A percentile compares a stretch with the other conserved stretches of the same genome.
Conservation (phyloP, 2,113 vertebrate species). For the Apodemus sylvaticus region DNA sequence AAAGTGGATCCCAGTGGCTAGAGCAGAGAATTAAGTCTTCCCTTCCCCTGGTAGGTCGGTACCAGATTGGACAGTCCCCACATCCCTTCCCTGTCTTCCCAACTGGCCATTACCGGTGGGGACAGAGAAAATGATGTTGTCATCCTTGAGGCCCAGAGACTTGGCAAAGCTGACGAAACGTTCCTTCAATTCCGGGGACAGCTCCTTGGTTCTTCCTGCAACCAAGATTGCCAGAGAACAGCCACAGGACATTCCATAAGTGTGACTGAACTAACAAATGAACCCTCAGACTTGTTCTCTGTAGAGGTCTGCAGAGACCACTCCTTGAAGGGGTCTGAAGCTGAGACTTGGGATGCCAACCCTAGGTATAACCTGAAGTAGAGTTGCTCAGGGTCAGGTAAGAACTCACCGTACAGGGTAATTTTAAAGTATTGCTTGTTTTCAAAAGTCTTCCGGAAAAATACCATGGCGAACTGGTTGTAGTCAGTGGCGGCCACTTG, state of each 20-base stretch:
- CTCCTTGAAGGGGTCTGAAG: neutral
- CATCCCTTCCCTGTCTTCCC: neutral
- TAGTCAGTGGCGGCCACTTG: slow-evolving; percentile 87
- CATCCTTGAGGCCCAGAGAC: slow-evolving; percentile 81
- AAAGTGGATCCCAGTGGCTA: neutral
- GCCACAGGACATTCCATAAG: neutral
- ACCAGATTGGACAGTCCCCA: neutral
- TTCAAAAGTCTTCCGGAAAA: slow-evolving; percentile 84
- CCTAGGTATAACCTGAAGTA: accelerated
- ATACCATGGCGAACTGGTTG: slow-evolving; percentile 84
- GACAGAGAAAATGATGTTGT: slow-evolving; percentile 86
- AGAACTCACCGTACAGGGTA: slow-evolving; percentile 90
- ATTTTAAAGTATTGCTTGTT: slow-evolving; percentile 82
- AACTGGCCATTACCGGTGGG: slow-evolving; percentile 83
- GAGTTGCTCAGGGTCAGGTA: accelerated
- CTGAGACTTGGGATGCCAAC: neutral
- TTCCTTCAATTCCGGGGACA: slow-evolving; percentile 76
- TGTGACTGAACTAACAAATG: neutral
- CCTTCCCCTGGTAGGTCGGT: neutral
- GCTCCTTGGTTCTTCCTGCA: slow-evolving; percentile 86
- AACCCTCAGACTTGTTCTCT: neutral
- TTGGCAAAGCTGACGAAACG: slow-evolving; percentile 85
- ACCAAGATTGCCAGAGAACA: neutral
- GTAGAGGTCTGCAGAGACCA: neutral
- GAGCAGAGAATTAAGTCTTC: neutral